Percentiles rank a stretch among this genome's conserved stretches.
These are phyloP conservation scores for Tarsius wallacei DNA, from an alignment of 2,797 vertebrate species.

Conservation along the genomic window DNA sequence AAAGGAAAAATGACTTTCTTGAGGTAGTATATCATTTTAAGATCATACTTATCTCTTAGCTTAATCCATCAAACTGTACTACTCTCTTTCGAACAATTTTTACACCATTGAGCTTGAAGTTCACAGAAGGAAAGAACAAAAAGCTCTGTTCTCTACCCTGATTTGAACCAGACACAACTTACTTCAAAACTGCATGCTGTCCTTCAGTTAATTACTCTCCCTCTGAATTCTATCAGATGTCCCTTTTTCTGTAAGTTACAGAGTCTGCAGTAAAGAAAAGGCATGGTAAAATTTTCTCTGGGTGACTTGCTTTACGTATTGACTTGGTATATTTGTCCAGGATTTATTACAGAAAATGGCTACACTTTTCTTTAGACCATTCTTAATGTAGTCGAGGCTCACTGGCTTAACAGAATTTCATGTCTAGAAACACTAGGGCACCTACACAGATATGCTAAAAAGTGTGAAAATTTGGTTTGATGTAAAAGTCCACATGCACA, in stretches of 20 bases:
- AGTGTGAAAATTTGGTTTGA: conserved; percentile 40
- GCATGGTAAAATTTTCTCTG: conserved; percentile 8
- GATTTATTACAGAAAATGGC: conserved; percentile 42
- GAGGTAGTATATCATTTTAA: conserved; percentile 71
- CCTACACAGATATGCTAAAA: conserved; percentile 24
- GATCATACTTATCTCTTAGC: conserved; percentile 70
- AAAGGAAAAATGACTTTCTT: conserved; percentile 56
- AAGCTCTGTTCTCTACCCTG: conserved; percentile 68
- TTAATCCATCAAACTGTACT: conserved; percentile 70
- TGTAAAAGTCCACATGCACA: not conserved
- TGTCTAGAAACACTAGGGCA: conserved; percentile 9
- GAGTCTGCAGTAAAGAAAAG: not conserved
- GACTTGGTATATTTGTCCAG: conserved; percentile 46
- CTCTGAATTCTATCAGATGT: conserved; percentile 73
- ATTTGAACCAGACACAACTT: conserved; percentile 83
- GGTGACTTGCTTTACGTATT: conserved; percentile 28
- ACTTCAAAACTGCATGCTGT: conserved; percentile 65
- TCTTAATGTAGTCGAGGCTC: conserved; percentile 40
- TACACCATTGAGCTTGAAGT: conserved; percentile 64
- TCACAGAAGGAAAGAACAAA: conserved; percentile 75
- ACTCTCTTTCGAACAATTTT: conserved; percentile 69
- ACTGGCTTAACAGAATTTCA: conserved; percentile 30
- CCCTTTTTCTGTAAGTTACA: conserved; percentile 3
- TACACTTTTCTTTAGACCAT: conserved; percentile 53
- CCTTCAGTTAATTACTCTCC: conserved; percentile 60